These are phyloP conservation scores for Encarsia formosa DNA, from an alignment of 2,888 invertebrate genomes.

Conservation along the genomic window DNA sequence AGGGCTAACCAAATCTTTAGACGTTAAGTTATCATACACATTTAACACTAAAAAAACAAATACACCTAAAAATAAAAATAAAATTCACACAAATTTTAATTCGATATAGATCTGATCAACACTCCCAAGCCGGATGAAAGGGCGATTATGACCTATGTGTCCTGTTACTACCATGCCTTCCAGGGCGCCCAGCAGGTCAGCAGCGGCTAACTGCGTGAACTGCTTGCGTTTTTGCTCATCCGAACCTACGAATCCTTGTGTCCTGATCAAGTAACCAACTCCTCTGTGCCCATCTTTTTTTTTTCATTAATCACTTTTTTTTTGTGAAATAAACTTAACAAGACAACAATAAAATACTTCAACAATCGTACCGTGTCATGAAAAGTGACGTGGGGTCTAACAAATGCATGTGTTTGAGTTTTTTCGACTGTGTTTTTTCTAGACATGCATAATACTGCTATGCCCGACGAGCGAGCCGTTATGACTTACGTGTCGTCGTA, in stretches of 20 bases:
- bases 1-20: too few relatives aligned
- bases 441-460: slow-evolving; percentile 97
- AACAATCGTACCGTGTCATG: too few relatives aligned
- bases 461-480: slow-evolving; percentile 99
- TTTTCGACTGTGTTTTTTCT: slow-evolving; percentile 51
- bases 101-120: slow-evolving; percentile 90
- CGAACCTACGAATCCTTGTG: slow-evolving; percentile 2
- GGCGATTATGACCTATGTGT: slow-evolving; percentile 99
- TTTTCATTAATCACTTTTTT: slow-evolving; percentile 3
- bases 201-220: slow-evolving; percentile 42
- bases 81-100: not conserved
- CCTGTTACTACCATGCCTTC: slow-evolving; percentile 99
- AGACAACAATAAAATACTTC: slow-evolving; percentile 1
- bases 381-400: slow-evolving; percentile 38
- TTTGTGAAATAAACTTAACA: slow-evolving; percentile 9
- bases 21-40: too few relatives aligned
- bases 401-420: slow-evolving; percentile 49
- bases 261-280: slow-evolving; percentile 20
- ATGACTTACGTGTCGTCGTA: slow-evolving; percentile 99
- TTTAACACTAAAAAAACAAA: too few relatives aligned
- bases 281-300: not conserved
- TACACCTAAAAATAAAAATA: not conserved
- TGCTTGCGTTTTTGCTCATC: slow-evolving; percentile 26
- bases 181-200: slow-evolving; percentile 97
- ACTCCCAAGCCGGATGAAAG: slow-evolving; percentile 99